These are phyloP conservation scores for Panulirus ornatus DNA, from an alignment of 1,140 invertebrate species.

Conservation along the genomic window DNA sequence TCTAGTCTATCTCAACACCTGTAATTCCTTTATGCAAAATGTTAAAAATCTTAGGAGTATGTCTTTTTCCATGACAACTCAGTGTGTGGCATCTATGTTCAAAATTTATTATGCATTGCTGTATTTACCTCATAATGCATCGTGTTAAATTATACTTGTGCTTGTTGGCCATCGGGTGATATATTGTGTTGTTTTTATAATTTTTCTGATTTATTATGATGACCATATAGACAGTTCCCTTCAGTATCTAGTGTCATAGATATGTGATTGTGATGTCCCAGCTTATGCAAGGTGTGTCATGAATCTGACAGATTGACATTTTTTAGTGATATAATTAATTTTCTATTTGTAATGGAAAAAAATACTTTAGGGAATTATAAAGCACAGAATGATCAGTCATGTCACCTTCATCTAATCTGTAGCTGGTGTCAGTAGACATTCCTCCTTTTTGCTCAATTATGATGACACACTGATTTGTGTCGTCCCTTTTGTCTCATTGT, in stretches of 20 bases:
- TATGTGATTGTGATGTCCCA: constrained; percentile 60
- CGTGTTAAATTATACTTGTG: constrained; percentile 42
- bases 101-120: constrained; percentile 43
- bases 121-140: constrained; percentile 47
- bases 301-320: constrained; percentile 38
- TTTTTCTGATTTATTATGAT: constrained; percentile 32
- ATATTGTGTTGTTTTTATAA: constrained; percentile 9
- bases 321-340: constrained; percentile 16
- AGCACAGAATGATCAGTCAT: constrained; percentile 24
- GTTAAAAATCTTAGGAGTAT: constrained; percentile 45
- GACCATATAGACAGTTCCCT: constrained; percentile 29
- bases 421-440: constrained; percentile 67
- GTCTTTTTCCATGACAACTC: constrained; percentile 49
- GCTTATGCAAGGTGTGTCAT: constrained; percentile 35
- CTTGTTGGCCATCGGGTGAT: constrained; percentile 55
- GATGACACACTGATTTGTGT: constrained; percentile 57
- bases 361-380: constrained; percentile 14
- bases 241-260: constrained; percentile 65
- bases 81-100: constrained; percentile 62
- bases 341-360: constrained; percentile 20
- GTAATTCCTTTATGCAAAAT: constrained; percentile 34
- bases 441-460: constrained; percentile 68
- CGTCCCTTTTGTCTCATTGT: constrained; percentile 39
- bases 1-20: constrained; percentile 52
- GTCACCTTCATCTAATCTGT: constrained; percentile 45